Conservation (phyloP, 2,888 invertebrate species). For the Elegia similella region DNA sequence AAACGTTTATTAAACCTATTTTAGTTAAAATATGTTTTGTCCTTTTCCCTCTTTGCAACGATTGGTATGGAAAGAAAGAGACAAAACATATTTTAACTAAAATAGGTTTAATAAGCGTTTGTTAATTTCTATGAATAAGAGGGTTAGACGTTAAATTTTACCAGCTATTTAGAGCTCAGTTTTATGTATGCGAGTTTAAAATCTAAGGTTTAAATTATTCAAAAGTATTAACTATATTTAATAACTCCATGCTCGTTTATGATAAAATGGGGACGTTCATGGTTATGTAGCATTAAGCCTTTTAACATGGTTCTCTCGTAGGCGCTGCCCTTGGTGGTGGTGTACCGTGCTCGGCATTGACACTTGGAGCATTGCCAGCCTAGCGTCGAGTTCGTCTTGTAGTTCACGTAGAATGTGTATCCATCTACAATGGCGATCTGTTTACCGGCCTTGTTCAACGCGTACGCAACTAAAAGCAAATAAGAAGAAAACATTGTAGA, state of each 20-base stretch:
- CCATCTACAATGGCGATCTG: not conserved
- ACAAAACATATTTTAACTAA: too few relatives aligned
- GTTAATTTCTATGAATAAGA: too few relatives aligned
- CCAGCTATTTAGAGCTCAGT: too few relatives aligned
- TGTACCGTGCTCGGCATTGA: not conserved
- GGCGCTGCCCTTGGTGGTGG: not conserved
- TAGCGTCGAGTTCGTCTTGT: not conserved
- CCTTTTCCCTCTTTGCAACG: too few relatives aligned
- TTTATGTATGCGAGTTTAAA: too few relatives aligned
- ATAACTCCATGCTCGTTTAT: slow-evolving; percentile 28
- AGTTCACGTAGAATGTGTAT: not conserved
- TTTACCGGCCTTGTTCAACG: not conserved
- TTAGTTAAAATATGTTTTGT: too few relatives aligned
- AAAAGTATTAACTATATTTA: not conserved
- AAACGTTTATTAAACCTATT: too few relatives aligned
- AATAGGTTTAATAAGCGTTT: too few relatives aligned
- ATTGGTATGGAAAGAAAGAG: too few relatives aligned
- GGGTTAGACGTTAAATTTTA: too few relatives aligned
- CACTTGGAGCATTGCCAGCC: not conserved
- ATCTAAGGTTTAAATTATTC: too few relatives aligned
- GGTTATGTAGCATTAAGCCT: slow-evolving; percentile 22
- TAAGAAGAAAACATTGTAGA: too few relatives aligned
- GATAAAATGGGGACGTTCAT: slow-evolving; percentile 26
- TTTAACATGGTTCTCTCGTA: not conserved
- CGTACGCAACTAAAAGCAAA: not conserved